Evolutionary conservation across 2,888 invertebrate species (phyloP), one percentile per base, ranked within the genome.

Genomic region (Drosophila robusta): DNA sequence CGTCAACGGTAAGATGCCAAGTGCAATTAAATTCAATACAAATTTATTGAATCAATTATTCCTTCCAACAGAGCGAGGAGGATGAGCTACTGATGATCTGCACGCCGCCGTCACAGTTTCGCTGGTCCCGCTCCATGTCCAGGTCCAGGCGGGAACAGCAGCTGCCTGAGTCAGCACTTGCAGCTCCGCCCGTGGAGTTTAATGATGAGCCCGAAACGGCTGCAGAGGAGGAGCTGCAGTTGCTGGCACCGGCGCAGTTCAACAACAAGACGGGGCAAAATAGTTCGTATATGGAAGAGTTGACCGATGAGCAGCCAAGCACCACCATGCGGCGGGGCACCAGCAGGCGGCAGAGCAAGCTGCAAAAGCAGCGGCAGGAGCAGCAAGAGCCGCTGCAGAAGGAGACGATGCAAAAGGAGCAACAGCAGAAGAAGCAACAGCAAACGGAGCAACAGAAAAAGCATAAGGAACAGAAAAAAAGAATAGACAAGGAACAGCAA

Each of bases 71-170:
- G 77, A 70, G 52, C 16, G 57, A 63, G 36, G 50, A 61, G 5
- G 50, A 64, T 34, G 64, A 72, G 6, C 29, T 57, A 3, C 9
- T 62, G 8, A 39, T 49, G 1, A 49, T 72, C 4, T 76, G 64
- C 9, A 63, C 77, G 7, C 71, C 71, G 4, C 71, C 71, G 2
- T 0, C 44, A 24, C 62, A 76, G 16, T 72, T 52, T 26, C 71
- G 71, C 3, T 12, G 14, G 14, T 52, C 34, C 34, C 34, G 12
- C 3, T 29, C 9, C 29, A 8, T 8, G 34, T 34, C 63, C 5
- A 56, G 4, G 22, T 29, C 50, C 1, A 55, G 50, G 18, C 61
- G 60, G 22, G 14, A 6, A 24, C n/a, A 29, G 1, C 24, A 34
- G 4, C 32, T 26, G 2, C 2, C 18, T 0, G 32, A 39, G 14